Percentiles rank a stretch among this genome's conserved stretches.
Evolutionary conservation across 2,888 invertebrate species (phyloP).

Genomic region (Ellobium chinense): DNA sequence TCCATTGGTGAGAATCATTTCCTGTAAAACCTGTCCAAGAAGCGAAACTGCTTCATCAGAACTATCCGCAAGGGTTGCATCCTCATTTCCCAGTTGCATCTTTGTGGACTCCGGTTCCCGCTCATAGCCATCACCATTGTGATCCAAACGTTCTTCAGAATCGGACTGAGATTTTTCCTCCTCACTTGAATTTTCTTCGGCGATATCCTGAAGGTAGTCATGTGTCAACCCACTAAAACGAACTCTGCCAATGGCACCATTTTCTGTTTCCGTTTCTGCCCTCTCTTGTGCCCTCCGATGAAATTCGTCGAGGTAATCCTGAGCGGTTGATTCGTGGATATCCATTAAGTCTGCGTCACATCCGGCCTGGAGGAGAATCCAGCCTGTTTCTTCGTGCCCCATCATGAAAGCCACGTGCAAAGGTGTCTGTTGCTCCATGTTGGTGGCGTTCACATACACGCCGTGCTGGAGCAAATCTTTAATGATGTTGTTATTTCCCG

Average conservation of each 20-base stretch:
- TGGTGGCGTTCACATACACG: constrained; percentile 61
- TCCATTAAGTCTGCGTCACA: constrained; percentile 59
- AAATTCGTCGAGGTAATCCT: constrained; percentile 20
- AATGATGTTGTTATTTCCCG: constrained; percentile 58
- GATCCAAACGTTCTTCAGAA: neutral
- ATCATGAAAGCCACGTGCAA: constrained; percentile 64
- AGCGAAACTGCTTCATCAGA: too few relatives aligned
- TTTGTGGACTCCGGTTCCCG: too few relatives aligned
- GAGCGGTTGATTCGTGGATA: constrained; percentile 33
- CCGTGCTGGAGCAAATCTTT: constrained; percentile 58
- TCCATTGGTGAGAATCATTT: too few relatives aligned
- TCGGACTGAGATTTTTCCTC: neutral
- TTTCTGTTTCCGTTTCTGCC: neutral
- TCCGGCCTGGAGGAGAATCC: constrained; percentile 58
- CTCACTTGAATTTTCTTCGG: neutral
- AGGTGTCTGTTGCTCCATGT: constrained; percentile 63
- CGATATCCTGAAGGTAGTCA: neutral
- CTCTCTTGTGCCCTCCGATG: too few relatives aligned
- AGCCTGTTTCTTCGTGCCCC: constrained; percentile 54
- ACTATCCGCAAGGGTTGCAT: too few relatives aligned
- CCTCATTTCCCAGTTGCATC: too few relatives aligned
- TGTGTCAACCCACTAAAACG: neutral
- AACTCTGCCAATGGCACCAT: neutral
- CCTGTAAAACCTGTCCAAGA: too few relatives aligned
- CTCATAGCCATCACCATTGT: too few relatives aligned